Percentiles rank a stretch among this genome's conserved stretches.
phyloP scores from a whole-genome alignment of 2,888 invertebrate species.

The Cremastobaeus sp. region DNA sequence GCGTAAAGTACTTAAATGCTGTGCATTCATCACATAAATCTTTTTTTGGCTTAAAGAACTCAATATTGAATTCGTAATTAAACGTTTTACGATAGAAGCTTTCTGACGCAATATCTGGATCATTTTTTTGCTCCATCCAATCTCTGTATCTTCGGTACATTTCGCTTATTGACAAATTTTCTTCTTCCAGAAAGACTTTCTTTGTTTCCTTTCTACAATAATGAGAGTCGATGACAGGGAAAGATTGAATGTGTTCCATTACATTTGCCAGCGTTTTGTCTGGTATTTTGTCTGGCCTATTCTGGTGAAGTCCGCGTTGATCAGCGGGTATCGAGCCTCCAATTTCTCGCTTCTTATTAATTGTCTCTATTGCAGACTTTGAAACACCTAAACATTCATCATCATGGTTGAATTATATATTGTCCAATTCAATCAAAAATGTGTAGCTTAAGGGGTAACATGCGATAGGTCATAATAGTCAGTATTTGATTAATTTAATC shows the following conservation, averaged over 20 bases:
- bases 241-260: neutral
- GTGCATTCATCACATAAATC: neutral
- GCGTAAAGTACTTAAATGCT: neutral
- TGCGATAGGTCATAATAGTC: too few relatives aligned
- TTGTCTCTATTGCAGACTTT: too few relatives aligned
- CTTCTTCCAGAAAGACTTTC: neutral
- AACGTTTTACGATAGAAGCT: neutral
- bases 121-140: neutral
- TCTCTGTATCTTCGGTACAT: neutral
- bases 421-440: too few relatives aligned
- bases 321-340: too few relatives aligned
- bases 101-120: neutral
- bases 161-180: neutral
- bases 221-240: neutral
- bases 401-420: too few relatives aligned
- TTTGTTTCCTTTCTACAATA: conserved; percentile 3
- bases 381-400: too few relatives aligned
- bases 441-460: too few relatives aligned
- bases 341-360: too few relatives aligned
- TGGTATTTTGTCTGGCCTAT: too few relatives aligned
- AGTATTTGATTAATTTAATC: too few relatives aligned
- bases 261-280: too few relatives aligned
- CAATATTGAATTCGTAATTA: neutral
- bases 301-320: too few relatives aligned
- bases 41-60: conserved; percentile 1